Percentiles rank a stretch among this genome's conserved stretches.
Evolutionary conservation across 2,888 invertebrate species (phyloP).

Genomic region (Spilosoma lubricipeda): DNA sequence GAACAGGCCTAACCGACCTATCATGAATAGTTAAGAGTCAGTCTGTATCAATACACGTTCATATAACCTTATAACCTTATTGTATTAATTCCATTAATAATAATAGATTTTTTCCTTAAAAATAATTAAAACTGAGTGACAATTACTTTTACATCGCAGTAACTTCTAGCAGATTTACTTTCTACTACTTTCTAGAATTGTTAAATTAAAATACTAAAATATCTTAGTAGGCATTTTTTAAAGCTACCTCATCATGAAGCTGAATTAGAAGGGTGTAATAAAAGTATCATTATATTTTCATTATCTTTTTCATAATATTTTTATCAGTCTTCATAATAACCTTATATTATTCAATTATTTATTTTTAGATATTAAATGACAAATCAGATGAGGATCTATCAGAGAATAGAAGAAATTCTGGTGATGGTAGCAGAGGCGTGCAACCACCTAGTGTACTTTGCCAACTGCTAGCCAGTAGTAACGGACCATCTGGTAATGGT

Average conservation of each 20-base stretch:
- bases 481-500: slow-evolving; percentile 72
- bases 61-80: no score
- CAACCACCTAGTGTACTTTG: slow-evolving; percentile 85
- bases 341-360: slow-evolving; percentile 15
- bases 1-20: background rate
- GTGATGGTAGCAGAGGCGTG: slow-evolving; percentile 59
- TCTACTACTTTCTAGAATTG: background rate
- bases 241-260: background rate
- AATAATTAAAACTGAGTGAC: background rate
- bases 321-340: background rate
- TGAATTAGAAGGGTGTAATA: background rate
- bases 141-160: background rate
- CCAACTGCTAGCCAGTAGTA: slow-evolving; percentile 77
- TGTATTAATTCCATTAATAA: no score
- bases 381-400: slow-evolving; percentile 93
- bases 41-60: no score
- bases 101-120: no score
- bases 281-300: background rate
- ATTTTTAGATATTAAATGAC: slow-evolving; percentile 90
- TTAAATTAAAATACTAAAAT: background rate
- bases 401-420: slow-evolving; percentile 83
- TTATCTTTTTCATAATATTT: background rate
- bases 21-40: background rate
- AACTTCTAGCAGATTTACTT: background rate
- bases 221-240: background rate